phyloP scores from a whole-genome alignment of 2,113 vertebrate genomes.

The Prochilodus magdalenae region DNA sequence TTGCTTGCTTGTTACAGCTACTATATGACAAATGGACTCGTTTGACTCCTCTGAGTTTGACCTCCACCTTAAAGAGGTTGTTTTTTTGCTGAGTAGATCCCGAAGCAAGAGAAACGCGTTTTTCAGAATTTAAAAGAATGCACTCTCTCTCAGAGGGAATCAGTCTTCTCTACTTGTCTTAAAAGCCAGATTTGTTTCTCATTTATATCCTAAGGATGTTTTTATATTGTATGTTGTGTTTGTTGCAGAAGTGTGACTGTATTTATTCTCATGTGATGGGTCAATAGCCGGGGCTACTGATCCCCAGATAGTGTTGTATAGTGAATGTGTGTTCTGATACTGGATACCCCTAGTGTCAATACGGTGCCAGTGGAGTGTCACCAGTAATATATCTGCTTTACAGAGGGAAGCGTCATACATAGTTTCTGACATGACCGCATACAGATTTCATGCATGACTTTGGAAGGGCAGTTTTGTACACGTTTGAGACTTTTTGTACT shows the following conservation, averaged over 20 bases:
- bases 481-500: slow-evolving; percentile 51
- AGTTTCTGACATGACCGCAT: background rate
- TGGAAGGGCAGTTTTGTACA: slow-evolving; percentile 44
- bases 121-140: slow-evolving; percentile 4
- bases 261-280: slow-evolving; percentile 59
- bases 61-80: background rate
- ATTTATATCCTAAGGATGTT: slow-evolving; percentile 23
- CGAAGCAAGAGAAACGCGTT: slow-evolving; percentile 12
- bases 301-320: slow-evolving; percentile 38
- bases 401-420: background rate
- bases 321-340: slow-evolving; percentile 44
- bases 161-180: slow-evolving; percentile 24
- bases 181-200: slow-evolving; percentile 33
- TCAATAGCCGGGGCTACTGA: slow-evolving; percentile 1
- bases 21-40: background rate
- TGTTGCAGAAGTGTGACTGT: slow-evolving; percentile 52
- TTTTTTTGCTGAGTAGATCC: background rate
- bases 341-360: slow-evolving; percentile 31
- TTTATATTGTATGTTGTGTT: slow-evolving; percentile 41
- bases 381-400: slow-evolving; percentile 7
- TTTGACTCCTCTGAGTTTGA: background rate
- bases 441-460: slow-evolving; percentile 7
- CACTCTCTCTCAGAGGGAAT: background rate
- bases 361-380: slow-evolving; percentile 42
- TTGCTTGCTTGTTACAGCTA: background rate